A percentile compares a stretch with the other conserved stretches of the same genome.
phyloP scores from a whole-genome alignment of 37 sponge, comb jelly and placozoan species.

The Agelas oroides region DNA sequence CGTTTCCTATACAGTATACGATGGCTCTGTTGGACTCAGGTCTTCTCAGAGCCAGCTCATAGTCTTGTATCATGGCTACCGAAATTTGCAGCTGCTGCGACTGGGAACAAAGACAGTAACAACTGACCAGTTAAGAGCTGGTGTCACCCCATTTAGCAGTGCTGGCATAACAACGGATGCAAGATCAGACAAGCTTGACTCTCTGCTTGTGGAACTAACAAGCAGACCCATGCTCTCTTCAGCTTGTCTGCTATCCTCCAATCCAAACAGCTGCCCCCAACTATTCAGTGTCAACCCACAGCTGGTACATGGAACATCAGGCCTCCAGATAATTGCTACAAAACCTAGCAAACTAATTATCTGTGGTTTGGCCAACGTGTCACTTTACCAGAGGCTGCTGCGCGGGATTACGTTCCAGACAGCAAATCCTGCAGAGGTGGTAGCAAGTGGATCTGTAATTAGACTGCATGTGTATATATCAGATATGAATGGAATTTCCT shows the following conservation, averaged over 20 bases:
- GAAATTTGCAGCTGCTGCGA: conserved; percentile 32
- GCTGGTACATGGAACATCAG: conserved; percentile 2
- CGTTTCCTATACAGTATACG: conserved; percentile 19
- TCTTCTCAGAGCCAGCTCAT: background rate
- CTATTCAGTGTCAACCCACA: conserved; percentile 10
- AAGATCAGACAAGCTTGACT: conserved; percentile 30
- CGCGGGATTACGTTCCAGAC: conserved; percentile 3
- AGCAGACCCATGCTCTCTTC: conserved; percentile 1
- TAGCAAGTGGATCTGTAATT: conserved; percentile 3
- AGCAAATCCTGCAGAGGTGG: background rate
- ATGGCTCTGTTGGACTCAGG: background rate
- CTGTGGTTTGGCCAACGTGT: conserved; percentile 16
- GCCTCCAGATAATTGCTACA: conserved; percentile 4
- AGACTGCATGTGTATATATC: conserved; percentile 44
- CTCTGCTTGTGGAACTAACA: conserved; percentile 30
- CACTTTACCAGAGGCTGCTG: conserved; percentile 26
- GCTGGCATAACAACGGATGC: conserved; percentile 37
- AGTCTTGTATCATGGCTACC: conserved; percentile 41
- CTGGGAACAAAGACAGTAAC: conserved; percentile 3
- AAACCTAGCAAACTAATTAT: conserved; percentile 31
- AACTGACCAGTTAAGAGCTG: background rate
- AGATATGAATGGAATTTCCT: conserved; percentile 51
- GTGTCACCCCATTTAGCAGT: conserved; percentile 23
- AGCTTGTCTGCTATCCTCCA: background rate
- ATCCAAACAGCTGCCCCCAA: background rate